A percentile compares a stretch with the other conserved stretches of the same genome.
Evolutionary conservation across 2,113 vertebrate genomes (phyloP).

Genomic region (Ciconia boyciana): DNA sequence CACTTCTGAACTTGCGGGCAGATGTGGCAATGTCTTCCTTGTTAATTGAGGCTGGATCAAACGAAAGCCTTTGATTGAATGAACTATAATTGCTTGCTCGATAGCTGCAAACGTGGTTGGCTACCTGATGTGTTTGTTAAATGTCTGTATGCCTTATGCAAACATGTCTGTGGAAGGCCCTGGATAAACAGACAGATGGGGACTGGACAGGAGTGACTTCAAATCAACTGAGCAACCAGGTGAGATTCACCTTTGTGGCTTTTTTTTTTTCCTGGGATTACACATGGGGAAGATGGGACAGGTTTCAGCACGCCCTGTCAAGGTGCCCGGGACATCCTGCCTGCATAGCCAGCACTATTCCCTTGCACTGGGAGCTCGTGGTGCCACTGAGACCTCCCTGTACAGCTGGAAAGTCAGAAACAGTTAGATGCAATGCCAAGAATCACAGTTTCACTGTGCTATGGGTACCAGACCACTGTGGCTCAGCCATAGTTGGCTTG

Average conservation of each 20-base stretch:
- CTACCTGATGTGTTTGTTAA: conserved; percentile 6
- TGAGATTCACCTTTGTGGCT: neutral
- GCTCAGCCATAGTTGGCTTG: neutral
- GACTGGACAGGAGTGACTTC: neutral
- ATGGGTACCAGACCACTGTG: fast-evolving
- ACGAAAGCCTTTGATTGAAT: conserved; percentile 37
- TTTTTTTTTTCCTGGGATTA: neutral
- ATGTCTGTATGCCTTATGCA: neutral
- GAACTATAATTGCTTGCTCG: neutral
- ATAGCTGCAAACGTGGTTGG: conserved; percentile 9
- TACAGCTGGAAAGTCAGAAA: neutral
- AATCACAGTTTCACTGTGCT: too few relatives aligned
- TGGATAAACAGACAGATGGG: neutral
- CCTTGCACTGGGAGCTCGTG: neutral
- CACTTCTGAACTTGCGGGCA: conserved; percentile 46
- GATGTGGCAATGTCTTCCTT: conserved; percentile 14
- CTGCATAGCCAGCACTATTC: too few relatives aligned
- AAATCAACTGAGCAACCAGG: neutral
- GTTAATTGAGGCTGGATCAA: conserved; percentile 53
- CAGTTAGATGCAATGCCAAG: neutral
- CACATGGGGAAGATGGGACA: neutral
- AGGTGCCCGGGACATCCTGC: too few relatives aligned
- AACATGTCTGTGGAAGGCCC: neutral
- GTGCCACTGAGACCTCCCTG: fast-evolving
- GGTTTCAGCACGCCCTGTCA: neutral